Evolutionary conservation across 2,797 vertebrate genomes (phyloP).

Genomic region (Limnodromus scolopaceus): DNA sequence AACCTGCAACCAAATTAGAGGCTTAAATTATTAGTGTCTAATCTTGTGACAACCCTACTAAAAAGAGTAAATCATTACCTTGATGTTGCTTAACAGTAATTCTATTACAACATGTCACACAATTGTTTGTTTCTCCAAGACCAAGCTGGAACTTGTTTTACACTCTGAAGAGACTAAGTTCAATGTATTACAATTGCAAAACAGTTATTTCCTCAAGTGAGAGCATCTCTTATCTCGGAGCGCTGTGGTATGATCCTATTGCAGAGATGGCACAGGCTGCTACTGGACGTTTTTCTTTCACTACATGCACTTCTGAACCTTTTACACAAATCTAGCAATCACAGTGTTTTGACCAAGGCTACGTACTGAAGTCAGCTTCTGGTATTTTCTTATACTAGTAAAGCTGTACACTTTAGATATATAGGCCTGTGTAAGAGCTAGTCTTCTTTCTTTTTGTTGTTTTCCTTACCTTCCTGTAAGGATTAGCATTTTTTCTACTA

Average conservation of each 20-base stretch:
- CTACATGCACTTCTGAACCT: not conserved
- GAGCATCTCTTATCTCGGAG: not conserved
- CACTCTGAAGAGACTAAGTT: not conserved
- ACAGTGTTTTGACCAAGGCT: not conserved
- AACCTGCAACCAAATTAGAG: not conserved
- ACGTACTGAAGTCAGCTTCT: not conserved
- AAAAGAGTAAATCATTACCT: slow-evolving; percentile 20
- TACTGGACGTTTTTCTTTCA: not conserved
- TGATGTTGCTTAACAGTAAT: slow-evolving; percentile 17
- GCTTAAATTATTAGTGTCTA: not conserved
- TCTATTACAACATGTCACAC: not conserved
- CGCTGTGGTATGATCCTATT: not conserved
- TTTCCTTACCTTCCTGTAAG: not conserved
- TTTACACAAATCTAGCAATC: not conserved
- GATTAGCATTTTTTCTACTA: not conserved
- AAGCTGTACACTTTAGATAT: not conserved
- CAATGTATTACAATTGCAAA: not conserved
- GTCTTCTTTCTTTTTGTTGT: rapidly evolving
- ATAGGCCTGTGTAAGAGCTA: not conserved
- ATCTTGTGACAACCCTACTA: not conserved
- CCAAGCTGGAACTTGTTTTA: not conserved
- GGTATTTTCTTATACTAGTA: not conserved
- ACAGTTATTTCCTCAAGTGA: not conserved
- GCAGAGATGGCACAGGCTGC: not conserved
- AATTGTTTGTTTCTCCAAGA: not conserved